A percentile compares a stretch with the other conserved stretches of the same genome.
Evolutionary conservation across 37 sponge, comb jelly and placozoan species (phyloP).

Genomic region (Geodia barretti): DNA sequence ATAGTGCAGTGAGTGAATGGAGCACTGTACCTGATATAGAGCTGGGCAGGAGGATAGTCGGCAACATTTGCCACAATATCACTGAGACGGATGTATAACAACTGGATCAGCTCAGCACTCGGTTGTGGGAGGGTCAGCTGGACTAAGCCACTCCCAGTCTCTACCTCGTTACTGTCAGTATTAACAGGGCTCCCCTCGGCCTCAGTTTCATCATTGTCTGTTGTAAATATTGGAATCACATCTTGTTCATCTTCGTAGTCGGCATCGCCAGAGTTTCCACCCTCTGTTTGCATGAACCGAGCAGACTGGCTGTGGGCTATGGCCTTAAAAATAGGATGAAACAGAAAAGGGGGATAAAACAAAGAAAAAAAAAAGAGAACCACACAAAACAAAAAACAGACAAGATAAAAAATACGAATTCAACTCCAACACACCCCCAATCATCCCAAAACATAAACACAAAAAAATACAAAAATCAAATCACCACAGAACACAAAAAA

Average conservation of each 20-base stretch:
- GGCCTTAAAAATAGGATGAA: too few relatives aligned
- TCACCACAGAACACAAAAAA: too few relatives aligned
- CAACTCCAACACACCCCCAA: too few relatives aligned
- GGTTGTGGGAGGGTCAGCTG: constrained; percentile 23
- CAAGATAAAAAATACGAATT: too few relatives aligned
- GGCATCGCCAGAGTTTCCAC: not conserved
- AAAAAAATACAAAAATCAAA: too few relatives aligned
- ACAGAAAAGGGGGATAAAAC: too few relatives aligned
- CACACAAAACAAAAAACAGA: too few relatives aligned
- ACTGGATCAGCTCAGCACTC: constrained; percentile 19
- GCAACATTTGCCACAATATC: constrained; percentile 47
- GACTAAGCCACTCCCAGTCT: not conserved
- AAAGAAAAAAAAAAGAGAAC: too few relatives aligned
- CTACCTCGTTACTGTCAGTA: not conserved
- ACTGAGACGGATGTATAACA: constrained; percentile 36
- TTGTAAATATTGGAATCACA: not conserved
- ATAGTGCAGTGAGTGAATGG: not conserved
- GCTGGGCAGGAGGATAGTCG: constrained; percentile 57
- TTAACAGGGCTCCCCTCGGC: not conserved
- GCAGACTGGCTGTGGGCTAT: not conserved
- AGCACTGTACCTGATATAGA: constrained; percentile 55
- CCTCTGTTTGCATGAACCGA: not conserved
- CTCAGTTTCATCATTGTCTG: not conserved
- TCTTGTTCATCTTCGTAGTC: not conserved
- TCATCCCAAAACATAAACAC: too few relatives aligned